Evolutionary conservation across 92 coral and sea anemone species (phyloP).

Genomic region (Ricordea florida): DNA sequence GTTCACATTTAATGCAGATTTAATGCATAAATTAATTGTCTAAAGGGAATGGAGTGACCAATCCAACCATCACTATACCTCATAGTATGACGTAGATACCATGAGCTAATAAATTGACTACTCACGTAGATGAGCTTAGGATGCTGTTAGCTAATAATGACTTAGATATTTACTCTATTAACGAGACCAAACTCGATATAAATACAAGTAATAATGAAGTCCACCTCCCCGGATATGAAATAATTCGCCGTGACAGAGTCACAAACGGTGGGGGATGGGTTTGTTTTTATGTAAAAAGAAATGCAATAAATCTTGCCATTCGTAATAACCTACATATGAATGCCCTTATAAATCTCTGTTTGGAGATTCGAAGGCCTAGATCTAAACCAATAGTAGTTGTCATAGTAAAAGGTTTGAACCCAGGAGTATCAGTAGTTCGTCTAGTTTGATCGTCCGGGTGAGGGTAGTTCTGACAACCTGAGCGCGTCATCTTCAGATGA

Average conservation of each 20-base stretch:
- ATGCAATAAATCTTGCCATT: conserved; percentile 18
- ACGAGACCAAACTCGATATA: conserved; percentile 53
- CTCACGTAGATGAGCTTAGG: conserved; percentile 5
- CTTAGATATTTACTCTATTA: conserved; percentile 34
- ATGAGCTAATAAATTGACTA: conserved; percentile 1
- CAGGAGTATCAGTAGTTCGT: too few relatives aligned
- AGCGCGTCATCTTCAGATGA: too few relatives aligned
- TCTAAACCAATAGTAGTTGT: conserved; percentile 17
- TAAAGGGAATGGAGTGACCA: too few relatives aligned
- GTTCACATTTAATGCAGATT: too few relatives aligned
- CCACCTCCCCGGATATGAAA: conserved; percentile 40
- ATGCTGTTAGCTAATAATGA: not conserved
- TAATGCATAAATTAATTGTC: too few relatives aligned
- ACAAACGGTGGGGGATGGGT: conserved; percentile 34
- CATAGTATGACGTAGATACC: too few relatives aligned
- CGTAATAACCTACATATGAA: conserved; percentile 15
- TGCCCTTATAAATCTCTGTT: conserved; percentile 17
- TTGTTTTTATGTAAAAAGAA: conserved; percentile 22
- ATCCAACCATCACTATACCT: too few relatives aligned
- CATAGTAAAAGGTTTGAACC: too few relatives aligned
- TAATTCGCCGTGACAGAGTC: conserved; percentile 43
- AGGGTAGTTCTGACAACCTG: too few relatives aligned
- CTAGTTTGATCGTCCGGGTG: too few relatives aligned
- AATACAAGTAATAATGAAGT: conserved; percentile 19
- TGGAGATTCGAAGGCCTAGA: conserved; percentile 13